Conservation (phyloP, 2,888 invertebrate species). For the Capitulum mitella region DNA sequence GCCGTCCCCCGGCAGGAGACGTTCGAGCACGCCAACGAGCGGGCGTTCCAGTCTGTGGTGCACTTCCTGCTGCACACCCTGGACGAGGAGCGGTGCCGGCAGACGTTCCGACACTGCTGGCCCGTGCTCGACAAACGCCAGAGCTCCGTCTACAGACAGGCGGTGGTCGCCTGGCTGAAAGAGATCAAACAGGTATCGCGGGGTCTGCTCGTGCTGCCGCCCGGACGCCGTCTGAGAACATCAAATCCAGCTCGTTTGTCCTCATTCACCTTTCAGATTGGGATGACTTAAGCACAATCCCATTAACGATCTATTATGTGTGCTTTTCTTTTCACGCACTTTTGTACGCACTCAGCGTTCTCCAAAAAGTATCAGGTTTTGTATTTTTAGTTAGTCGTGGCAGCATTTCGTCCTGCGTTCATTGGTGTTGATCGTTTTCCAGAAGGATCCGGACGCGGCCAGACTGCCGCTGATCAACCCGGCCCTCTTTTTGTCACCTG, state of each 20-base stretch:
- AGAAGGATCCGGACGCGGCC: background rate
- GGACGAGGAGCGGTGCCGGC: background rate
- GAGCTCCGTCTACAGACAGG: conserved; percentile 1
- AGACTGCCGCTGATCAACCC: background rate
- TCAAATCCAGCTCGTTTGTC: no score
- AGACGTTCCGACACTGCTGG: conserved; percentile 9
- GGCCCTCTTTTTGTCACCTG: background rate
- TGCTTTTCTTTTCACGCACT: no score
- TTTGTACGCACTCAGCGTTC: no score
- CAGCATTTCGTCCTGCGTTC: no score
- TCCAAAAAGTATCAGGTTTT: no score
- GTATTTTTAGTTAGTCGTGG: no score
- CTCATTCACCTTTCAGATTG: no score
- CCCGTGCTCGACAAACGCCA: conserved; percentile 2
- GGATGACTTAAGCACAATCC: no score
- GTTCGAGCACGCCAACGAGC: conserved; percentile 18
- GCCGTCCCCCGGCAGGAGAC: background rate
- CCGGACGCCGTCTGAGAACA: no score
- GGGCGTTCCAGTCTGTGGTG: conserved; percentile 3
- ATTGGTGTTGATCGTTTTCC: no score
- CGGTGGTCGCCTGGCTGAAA: background rate
- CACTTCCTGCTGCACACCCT: background rate
- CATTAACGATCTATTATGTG: no score
- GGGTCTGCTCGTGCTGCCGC: no score
- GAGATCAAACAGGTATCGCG: conserved; percentile 16